These are phyloP conservation scores for Hippocampus barbouri DNA, from an alignment of 2,113 vertebrate genomes.

Conservation along the genomic window DNA sequence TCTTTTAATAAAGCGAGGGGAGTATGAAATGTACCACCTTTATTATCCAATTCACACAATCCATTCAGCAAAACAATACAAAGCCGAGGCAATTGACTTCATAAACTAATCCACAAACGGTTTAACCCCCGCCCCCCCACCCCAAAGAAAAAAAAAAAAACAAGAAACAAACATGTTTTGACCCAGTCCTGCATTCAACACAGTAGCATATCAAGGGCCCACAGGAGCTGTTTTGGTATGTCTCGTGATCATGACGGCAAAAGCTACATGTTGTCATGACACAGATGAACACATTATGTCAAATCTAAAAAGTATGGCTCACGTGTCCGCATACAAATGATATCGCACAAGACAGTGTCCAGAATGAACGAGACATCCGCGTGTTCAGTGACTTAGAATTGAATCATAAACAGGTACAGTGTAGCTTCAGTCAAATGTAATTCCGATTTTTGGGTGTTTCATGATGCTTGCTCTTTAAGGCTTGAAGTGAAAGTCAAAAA, in stretches of 20 bases:
- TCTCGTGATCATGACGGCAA: constrained; percentile 27
- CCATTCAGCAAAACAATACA: constrained; percentile 52
- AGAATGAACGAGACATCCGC: not conserved
- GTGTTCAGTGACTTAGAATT: not conserved
- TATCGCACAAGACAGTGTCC: not conserved
- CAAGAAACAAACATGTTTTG: constrained; percentile 5
- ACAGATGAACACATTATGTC: constrained; percentile 16
- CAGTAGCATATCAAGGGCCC: constrained; percentile 40
- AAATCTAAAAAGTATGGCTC: constrained; percentile 36
- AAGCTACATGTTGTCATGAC: constrained; percentile 5
- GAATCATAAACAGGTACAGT: not conserved
- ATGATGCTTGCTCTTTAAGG: not conserved
- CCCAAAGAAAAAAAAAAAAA: not conserved
- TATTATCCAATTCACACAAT: constrained; percentile 67
- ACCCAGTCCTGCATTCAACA: constrained; percentile 39
- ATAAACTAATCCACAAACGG: constrained; percentile 48
- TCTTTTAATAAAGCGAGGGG: not conserved
- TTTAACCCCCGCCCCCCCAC: constrained; percentile 22
- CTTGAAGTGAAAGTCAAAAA: not conserved
- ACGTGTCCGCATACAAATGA: constrained; percentile 2
- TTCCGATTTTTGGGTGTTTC: not conserved
- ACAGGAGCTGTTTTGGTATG: constrained; percentile 19
- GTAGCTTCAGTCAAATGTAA: not conserved
- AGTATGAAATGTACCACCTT: constrained; percentile 69
- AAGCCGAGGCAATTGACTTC: constrained; percentile 47